Evolutionary conservation across 2,888 invertebrate genomes (phyloP), one percentile per base, ranked within the genome.

Genomic region (Thelaira solivaga): DNA sequence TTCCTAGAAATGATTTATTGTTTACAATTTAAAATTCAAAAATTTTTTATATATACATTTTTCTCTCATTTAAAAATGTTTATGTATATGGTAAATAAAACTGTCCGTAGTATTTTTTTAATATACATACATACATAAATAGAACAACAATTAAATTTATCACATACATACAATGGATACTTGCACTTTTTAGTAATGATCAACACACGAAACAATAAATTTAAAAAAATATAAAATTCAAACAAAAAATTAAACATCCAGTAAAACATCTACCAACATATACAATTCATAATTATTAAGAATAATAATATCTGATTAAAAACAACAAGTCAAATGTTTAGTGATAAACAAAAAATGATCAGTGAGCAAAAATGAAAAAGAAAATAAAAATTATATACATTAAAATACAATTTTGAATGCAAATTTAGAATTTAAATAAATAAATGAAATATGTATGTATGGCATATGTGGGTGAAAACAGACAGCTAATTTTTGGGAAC

Each of bases 151-250:
- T n/a, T 16, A 64, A 74, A 51, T n/a, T n/a, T n/a, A n/a, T 55
- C 55, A 80, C 55, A 80, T 62, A 69, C 45, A 68, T n/a, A 49
- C 26, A 20, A 67, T 53, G 18, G 53, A 76, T 57, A 64, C 79
- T 49, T 62, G 78, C 74, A 78, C 78, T 74, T 78, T 78, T 78
- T 78, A 74, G 74, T 78, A 74, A 65, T 49, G 74, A 71, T 78
- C 53, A 69, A 78, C 74, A 78, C 72, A 43, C 41, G n/a, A 76
- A 55, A 55, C 36, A 45, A 68, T 72, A 45, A 49, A 55, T 26
- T 64, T 41, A 49, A 59, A 1, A n/a, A 45, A 41, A 73, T 53
- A 53, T n/a, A n/a, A n/a, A n/a, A n/a, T n/a, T n/a, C n/a, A n/a
- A n/a, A n/a, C n/a, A n/a, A n/a, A 65, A 51, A 59, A 7, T 22